Evolutionary conservation across 2,113 vertebrate genomes (phyloP).

Genomic region (Balaeniceps rex): DNA sequence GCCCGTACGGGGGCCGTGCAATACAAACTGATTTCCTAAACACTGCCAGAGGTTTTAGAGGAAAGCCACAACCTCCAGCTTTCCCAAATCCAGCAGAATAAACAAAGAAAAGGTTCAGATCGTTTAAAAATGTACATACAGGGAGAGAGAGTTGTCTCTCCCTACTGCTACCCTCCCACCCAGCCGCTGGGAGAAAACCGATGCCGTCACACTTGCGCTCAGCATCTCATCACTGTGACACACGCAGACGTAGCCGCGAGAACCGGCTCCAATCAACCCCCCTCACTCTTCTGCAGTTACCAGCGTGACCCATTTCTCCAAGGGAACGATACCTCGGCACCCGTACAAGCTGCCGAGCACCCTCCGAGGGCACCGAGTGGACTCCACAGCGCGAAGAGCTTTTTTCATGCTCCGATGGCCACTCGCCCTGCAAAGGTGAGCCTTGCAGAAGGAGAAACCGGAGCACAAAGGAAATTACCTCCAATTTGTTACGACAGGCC

Average conservation of each 20-base stretch:
- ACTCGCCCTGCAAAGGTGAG: accelerated
- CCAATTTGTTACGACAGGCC: accelerated
- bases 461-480: neutral
- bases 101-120: neutral
- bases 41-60: accelerated
- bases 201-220: neutral
- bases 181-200: neutral
- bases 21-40: accelerated
- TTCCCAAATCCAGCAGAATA: neutral
- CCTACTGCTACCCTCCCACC: neutral
- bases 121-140: accelerated
- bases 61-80: neutral
- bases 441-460: accelerated
- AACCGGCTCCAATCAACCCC: neutral
- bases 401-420: neutral
- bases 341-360: accelerated
- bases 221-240: neutral
- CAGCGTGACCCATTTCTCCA: neutral
- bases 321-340: accelerated
- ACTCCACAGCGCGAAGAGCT: neutral
- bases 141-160: neutral
- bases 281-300: neutral
- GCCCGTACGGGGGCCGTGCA: accelerated
- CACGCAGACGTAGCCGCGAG: neutral
- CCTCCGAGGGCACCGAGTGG: neutral